Evolutionary conservation across 2,888 invertebrate genomes (phyloP).

Genomic region (Megalurothrips usitatus): DNA sequence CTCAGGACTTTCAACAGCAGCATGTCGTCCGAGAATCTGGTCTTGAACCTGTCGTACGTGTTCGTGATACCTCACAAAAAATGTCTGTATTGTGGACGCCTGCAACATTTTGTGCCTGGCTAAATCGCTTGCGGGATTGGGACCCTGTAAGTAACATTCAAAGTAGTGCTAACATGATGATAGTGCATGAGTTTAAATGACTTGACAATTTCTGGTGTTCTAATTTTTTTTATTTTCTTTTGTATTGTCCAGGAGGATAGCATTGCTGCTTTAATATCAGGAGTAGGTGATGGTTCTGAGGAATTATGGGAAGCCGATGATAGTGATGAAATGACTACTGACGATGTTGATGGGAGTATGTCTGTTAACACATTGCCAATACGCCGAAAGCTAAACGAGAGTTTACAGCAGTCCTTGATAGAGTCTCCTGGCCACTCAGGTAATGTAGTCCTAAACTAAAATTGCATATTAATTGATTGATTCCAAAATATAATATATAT

Average conservation of each 20-base stretch:
- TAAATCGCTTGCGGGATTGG: constrained; percentile 44
- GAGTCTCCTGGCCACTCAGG: constrained; percentile 8
- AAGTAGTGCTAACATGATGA: background rate
- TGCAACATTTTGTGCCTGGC: constrained; percentile 44
- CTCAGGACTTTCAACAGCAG: constrained; percentile 46
- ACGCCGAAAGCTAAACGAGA: background rate
- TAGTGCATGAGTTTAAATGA: background rate
- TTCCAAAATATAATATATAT: background rate
- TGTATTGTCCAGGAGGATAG: constrained; percentile 29
- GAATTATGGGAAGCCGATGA: constrained; percentile 42
- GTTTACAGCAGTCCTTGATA: background rate
- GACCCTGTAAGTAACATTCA: constrained; percentile 40
- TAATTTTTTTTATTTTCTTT: background rate
- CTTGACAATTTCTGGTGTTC: background rate
- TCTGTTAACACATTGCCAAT: constrained; percentile 1
- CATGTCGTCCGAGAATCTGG: constrained; percentile 43
- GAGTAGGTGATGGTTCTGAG: background rate
- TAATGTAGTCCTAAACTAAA: background rate
- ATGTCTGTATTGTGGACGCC: constrained; percentile 44
- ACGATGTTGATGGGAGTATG: constrained; percentile 1
- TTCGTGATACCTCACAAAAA: constrained; percentile 43
- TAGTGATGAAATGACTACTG: constrained; percentile 39
- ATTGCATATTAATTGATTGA: background rate
- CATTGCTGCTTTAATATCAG: background rate
- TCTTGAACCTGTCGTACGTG: constrained; percentile 43